phyloP scores from a whole-genome alignment of 1,140 invertebrate species.

The Atopsyche davidsoni region DNA sequence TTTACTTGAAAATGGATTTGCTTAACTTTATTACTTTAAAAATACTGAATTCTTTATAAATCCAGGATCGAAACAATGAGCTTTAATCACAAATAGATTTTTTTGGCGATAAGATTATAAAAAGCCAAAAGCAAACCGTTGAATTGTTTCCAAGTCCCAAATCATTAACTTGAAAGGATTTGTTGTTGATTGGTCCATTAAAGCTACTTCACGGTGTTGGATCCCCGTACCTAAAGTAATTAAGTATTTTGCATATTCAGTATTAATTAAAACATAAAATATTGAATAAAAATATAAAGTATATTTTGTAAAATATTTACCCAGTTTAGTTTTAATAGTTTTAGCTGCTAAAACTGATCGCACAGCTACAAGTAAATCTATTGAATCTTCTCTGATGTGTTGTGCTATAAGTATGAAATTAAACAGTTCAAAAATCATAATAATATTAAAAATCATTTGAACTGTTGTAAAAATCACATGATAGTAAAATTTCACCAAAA shows the following conservation, averaged over 20 bases:
- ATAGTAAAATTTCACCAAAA: constrained; percentile 16
- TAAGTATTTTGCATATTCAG: neutral
- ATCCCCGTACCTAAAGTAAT: constrained; percentile 30
- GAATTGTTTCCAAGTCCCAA: constrained; percentile 39
- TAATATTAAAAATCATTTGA: constrained; percentile 8
- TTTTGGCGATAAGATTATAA: too few relatives aligned
- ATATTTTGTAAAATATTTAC: constrained; percentile 26
- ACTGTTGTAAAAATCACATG: constrained; percentile 2
- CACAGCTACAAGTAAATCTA: constrained; percentile 50
- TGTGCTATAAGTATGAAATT: constrained; percentile 12
- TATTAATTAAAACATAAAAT: constrained; percentile 2
- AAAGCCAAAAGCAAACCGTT: too few relatives aligned
- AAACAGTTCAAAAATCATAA: constrained; percentile 12
- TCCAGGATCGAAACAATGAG: too few relatives aligned
- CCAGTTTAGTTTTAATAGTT: constrained; percentile 45
- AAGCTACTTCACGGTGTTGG: constrained; percentile 35
- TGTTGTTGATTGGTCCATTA: constrained; percentile 38
- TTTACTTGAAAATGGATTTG: too few relatives aligned
- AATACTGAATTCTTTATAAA: too few relatives aligned
- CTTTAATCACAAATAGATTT: too few relatives aligned
- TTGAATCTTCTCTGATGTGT: constrained; percentile 36
- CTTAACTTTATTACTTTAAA: too few relatives aligned
- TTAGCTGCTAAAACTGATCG: constrained; percentile 43
- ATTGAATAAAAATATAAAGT: constrained; percentile 1
- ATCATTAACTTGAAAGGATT: constrained; percentile 34